phyloP scores from a whole-genome alignment of 2,797 vertebrate genomes.

The Pogoniulus pusillus region DNA sequence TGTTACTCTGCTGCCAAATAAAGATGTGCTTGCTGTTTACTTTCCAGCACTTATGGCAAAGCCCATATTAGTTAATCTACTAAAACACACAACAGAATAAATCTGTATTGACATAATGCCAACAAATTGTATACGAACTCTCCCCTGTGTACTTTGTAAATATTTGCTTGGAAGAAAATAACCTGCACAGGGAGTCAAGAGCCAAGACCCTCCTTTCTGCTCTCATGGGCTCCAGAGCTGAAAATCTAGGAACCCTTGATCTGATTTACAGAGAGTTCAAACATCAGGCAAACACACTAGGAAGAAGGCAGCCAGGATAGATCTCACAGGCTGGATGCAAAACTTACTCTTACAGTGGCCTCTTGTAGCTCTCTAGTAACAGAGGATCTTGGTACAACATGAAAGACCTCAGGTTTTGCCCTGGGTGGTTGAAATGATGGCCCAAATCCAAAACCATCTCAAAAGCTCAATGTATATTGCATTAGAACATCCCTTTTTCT shows the following conservation, averaged over 20 bases:
- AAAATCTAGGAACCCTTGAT: background rate
- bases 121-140: background rate
- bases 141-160: background rate
- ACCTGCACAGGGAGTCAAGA: background rate
- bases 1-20: constrained; percentile 11
- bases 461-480: background rate
- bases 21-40: constrained; percentile 11
- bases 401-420: background rate
- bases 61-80: constrained; percentile 15
- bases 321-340: background rate
- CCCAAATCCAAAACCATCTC: background rate
- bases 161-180: constrained; percentile 16
- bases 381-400: background rate
- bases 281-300: background rate
- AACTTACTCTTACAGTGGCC: fast-evolving
- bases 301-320: background rate
- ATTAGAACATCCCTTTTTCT: background rate
- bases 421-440: background rate
- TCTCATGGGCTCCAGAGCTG: background rate
- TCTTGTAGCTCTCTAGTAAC: background rate
- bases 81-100: constrained; percentile 27
- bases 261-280: background rate
- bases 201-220: background rate
- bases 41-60: constrained; percentile 35
- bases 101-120: background rate